Evolutionary conservation across 2,797 vertebrate species (phyloP), one percentile per base, ranked within the genome.

Genomic region (Pseudomugil tenellus): DNA sequence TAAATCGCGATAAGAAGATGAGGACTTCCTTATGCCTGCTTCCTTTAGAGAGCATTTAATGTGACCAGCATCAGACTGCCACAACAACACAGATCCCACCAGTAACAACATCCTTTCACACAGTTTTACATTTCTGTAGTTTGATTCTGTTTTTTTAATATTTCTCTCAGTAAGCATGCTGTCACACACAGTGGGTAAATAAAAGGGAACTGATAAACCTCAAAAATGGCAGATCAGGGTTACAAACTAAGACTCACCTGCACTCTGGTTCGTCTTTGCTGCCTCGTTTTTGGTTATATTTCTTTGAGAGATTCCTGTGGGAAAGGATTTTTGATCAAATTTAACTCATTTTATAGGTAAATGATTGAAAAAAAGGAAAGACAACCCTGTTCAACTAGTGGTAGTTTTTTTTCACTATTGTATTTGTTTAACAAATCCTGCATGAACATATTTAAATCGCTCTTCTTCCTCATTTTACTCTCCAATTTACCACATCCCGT

Each of bases 221-320:
- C 9, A 64, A 39, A 56, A 41, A 39, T 26, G 29, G 31, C 41
- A 8, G 56, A 35, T 19, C 2, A 52, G 49, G n/a, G 23, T 21
- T 9, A 8, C 5, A 23, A 10, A n/a, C 41, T n/a, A 37, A 7
- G 3, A 32, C 93, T 94, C 91, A 96, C 96, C 96, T 95, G 93
- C 93, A 93, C 54, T 97, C 96, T 5, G 93, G 95, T 63, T 97
- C 96, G 83, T 97, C 96, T 90, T 96, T 96, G 75, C 84, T 78
- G 63, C 91, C 93, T 85, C 95, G 91, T 85, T 97, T 97, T 29
- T 94, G 89, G 70, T 95, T 93, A 59, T 95, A 96, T 81, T 96
- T 97, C 90, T 96, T 97, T 67, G 95, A 96, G 74, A 97, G 91
- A 85, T 92, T 96, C 89, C 96, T 97, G 91, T 49, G 57, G 67